Percentiles rank a stretch among this genome's conserved stretches.
Conservation (phyloP, 2,113 vertebrate genomes). For the Acanthisitta chloris region DNA sequence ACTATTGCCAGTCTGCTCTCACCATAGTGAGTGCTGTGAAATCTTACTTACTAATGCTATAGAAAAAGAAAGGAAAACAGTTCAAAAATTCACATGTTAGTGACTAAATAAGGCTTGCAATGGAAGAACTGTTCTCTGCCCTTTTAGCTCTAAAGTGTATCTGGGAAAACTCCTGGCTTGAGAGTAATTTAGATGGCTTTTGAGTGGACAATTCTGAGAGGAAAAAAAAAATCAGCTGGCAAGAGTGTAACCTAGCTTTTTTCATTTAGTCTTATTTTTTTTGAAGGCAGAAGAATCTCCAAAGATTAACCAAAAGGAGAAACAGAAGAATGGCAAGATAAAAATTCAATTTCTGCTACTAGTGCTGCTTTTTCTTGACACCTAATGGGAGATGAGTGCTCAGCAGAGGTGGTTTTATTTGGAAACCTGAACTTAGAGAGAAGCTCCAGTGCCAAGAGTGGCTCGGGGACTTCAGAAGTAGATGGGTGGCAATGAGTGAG, state of each 20-base stretch:
- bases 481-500: not conserved
- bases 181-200: not conserved
- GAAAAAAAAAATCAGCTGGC: not conserved
- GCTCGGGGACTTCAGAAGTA: not conserved
- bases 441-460: fast-evolving
- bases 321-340: not conserved
- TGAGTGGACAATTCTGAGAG: not conserved
- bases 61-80: slow-evolving; percentile 28
- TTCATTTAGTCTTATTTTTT: not conserved
- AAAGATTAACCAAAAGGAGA: not conserved
- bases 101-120: slow-evolving; percentile 41
- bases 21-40: not conserved
- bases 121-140: not conserved
- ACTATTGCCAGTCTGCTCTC: not conserved
- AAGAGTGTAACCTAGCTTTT: not conserved
- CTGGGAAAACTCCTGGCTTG: slow-evolving; percentile 12
- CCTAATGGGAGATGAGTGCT: not conserved
- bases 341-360: not conserved
- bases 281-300: not conserved
- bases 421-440: not conserved
- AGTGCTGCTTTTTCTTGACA: not conserved
- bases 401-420: not conserved
- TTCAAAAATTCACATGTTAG: not conserved
- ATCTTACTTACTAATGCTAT: not conserved
- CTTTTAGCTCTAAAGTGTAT: not conserved